Percentiles rank a stretch among this genome's conserved stretches.
Conservation (phyloP, 2,797 vertebrate species). For the Macrochelys suwanniensis region DNA sequence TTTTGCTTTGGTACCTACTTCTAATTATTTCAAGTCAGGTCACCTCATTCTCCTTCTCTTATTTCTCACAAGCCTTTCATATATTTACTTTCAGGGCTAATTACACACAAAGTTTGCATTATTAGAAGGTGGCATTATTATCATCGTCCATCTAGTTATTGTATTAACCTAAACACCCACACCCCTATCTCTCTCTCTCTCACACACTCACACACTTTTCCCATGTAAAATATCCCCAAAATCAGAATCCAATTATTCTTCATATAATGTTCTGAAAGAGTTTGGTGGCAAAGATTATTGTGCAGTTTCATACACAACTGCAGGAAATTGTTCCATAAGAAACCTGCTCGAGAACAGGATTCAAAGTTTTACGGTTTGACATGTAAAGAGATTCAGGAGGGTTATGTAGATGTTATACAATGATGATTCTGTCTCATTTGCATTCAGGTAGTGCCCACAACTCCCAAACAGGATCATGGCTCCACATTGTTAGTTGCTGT, state of each 20-base stretch:
- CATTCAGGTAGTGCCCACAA: not conserved
- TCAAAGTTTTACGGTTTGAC: not conserved
- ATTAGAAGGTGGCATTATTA: not conserved
- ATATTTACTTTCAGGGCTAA: not conserved
- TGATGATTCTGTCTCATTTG: not conserved
- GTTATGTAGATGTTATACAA: not conserved
- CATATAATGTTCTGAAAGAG: not conserved
- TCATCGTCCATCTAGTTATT: not conserved
- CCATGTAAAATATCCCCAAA: not conserved
- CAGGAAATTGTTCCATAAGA: not conserved
- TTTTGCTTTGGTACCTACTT: not conserved
- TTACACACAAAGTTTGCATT: not conserved
- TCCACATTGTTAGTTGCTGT: not conserved
- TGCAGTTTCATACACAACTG: not conserved
- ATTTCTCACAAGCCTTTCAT: not conserved
- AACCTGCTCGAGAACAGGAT: not conserved
- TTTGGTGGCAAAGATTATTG: not conserved
- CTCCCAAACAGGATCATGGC: not conserved
- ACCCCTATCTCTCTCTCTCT: too few species aligned
- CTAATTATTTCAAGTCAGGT: not conserved
- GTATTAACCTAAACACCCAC: not conserved
- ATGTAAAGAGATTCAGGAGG: not conserved
- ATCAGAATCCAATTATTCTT: constrained; percentile 17
- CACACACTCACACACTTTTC: not conserved
- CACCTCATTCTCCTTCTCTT: not conserved